A percentile compares a stretch with the other conserved stretches of the same genome.
Evolutionary conservation across 1,140 invertebrate genomes (phyloP).

Genomic region (Macrotrachela quadricornifera): DNA sequence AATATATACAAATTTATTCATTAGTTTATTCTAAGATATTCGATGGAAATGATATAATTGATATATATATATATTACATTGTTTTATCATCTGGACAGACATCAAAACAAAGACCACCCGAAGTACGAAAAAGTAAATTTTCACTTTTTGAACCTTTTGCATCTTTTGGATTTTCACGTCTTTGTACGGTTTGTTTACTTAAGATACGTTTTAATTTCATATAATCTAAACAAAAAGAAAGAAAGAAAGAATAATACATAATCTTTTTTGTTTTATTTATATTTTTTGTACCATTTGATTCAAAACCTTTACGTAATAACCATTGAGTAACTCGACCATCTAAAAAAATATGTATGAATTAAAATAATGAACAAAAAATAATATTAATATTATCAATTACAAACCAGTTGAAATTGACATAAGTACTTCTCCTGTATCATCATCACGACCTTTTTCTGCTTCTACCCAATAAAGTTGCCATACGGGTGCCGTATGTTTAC

Average conservation of each 20-base stretch:
- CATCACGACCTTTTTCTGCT: constrained; percentile 23
- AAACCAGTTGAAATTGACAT: constrained; percentile 30
- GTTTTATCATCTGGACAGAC: constrained; percentile 22
- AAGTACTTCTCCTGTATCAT: constrained; percentile 18
- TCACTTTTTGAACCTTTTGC: constrained; percentile 10
- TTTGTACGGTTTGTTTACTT: constrained; percentile 10
- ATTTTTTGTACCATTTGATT: constrained; percentile 20
- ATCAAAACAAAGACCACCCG: constrained; percentile 27
- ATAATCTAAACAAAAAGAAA: constrained; percentile 16
- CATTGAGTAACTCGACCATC: constrained; percentile 16
- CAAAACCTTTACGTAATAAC: constrained; percentile 30
- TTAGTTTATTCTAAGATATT: no score
- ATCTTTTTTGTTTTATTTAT: not conserved
- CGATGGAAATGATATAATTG: no score
- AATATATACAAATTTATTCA: no score
- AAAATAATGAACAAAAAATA: not conserved
- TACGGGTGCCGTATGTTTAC: constrained; percentile 22
- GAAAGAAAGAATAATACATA: no score
- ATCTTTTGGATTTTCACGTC: constrained; percentile 12
- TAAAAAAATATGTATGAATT: not conserved
- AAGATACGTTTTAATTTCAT: constrained; percentile 26
- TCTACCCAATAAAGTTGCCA: constrained; percentile 24
- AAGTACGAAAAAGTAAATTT: constrained; percentile 25
- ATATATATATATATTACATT: constrained; percentile 15
- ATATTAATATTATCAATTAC: constrained; percentile 4